A percentile compares a stretch with the other conserved stretches of the same genome.
Evolutionary conservation across 2,888 invertebrate species (phyloP).

Genomic region (Drosophila rubida): DNA sequence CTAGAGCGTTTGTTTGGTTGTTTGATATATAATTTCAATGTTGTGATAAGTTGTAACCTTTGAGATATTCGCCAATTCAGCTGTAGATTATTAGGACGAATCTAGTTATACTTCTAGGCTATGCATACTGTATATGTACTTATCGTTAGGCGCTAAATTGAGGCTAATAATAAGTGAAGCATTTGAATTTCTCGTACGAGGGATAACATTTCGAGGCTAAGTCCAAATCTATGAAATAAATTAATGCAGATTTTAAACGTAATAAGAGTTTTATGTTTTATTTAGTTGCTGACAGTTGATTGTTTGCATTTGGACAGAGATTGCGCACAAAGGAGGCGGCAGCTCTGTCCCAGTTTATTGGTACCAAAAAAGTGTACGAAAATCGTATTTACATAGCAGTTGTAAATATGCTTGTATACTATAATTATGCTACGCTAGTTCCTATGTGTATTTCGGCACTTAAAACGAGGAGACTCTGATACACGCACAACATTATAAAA

Average conservation of each 20-base stretch:
- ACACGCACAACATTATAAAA: slow-evolving; percentile 43
- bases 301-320: slow-evolving; percentile 14
- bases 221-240: slow-evolving; percentile 21
- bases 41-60: slow-evolving; percentile 70
- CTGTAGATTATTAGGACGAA: slow-evolving; percentile 26
- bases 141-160: slow-evolving; percentile 46
- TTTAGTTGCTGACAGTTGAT: background rate
- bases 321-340: background rate
- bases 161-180: slow-evolving; percentile 50
- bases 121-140: slow-evolving; percentile 22
- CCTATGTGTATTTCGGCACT: slow-evolving; percentile 62
- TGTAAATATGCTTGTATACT: slow-evolving; percentile 42
- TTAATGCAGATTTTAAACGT: slow-evolving; percentile 18
- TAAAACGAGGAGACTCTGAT: slow-evolving; percentile 74
- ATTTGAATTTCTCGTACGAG: slow-evolving; percentile 15
- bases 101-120: slow-evolving; percentile 39
- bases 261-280: background rate
- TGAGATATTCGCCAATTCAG: slow-evolving; percentile 56
- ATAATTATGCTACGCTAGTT: slow-evolving; percentile 49
- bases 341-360: slow-evolving; percentile 38
- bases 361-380: slow-evolving; percentile 58
- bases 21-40: slow-evolving; percentile 28
- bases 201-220: slow-evolving; percentile 9
- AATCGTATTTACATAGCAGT: slow-evolving; percentile 52
- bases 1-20: slow-evolving; percentile 38